These are phyloP conservation scores for Amiota minor DNA, from an alignment of 2,888 invertebrate genomes.

Conservation along the genomic window DNA sequence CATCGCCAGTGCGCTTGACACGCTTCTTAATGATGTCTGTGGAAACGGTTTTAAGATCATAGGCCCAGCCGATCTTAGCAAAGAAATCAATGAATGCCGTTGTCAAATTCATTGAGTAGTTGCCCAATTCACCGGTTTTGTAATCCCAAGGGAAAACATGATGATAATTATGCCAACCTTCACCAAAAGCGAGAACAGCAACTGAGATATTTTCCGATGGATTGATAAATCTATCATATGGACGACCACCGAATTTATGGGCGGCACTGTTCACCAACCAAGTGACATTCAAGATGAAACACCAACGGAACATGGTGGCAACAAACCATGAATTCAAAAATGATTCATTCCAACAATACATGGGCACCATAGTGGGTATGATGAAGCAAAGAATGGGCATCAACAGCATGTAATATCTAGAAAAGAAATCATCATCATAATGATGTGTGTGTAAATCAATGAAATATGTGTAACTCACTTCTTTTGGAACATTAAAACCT, in stretches of 20 bases:
- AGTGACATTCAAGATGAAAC: constrained; percentile 86
- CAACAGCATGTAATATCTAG: constrained; percentile 82
- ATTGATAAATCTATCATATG: constrained; percentile 82
- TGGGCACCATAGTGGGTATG: constrained; percentile 83
- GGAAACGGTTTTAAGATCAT: constrained; percentile 88
- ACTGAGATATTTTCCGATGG: constrained; percentile 80
- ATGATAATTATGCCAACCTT: constrained; percentile 91
- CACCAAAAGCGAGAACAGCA: constrained; percentile 79
- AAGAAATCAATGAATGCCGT: constrained; percentile 86
- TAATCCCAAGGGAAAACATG: constrained; percentile 91
- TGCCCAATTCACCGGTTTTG: constrained; percentile 85
- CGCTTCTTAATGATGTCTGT: constrained; percentile 80
- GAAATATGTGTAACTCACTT: constrained; percentile 77
- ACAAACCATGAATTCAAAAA: constrained; percentile 80
- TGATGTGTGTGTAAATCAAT: not conserved
- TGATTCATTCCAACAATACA: constrained; percentile 85
- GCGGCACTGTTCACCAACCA: constrained; percentile 94
- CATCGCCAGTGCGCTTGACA: constrained; percentile 83
- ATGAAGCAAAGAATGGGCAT: constrained; percentile 85
- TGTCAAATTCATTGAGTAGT: constrained; percentile 82
- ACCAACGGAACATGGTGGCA: constrained; percentile 84
- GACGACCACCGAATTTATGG: constrained; percentile 85
- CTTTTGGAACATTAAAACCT: constrained; percentile 89
- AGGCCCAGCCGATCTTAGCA: constrained; percentile 88
- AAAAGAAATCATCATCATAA: not conserved